Conservation (phyloP, 2,113 vertebrate genomes). For the Laterallus jamaicensis region DNA sequence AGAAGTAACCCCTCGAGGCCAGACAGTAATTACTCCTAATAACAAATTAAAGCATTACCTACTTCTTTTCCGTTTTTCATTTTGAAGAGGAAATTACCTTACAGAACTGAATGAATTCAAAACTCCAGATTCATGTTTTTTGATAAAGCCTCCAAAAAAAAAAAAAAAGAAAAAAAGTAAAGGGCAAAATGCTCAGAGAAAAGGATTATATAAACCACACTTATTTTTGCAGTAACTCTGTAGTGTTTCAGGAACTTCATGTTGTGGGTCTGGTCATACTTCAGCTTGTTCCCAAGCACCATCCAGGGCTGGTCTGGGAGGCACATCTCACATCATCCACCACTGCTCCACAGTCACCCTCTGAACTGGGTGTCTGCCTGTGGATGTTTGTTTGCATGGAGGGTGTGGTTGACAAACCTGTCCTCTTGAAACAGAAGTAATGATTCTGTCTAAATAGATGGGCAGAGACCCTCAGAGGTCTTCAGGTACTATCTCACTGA, state of each 20-base stretch:
- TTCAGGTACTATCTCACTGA: not conserved
- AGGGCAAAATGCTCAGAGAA: not conserved
- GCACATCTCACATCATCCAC: not conserved
- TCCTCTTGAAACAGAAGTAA: not conserved
- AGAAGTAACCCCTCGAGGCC: slow-evolving; percentile 78
- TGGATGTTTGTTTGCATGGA: not conserved
- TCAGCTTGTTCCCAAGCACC: not conserved
- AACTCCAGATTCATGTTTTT: slow-evolving; percentile 47
- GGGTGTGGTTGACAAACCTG: not conserved
- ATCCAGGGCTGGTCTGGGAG: not conserved
- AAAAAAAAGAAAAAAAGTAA: not conserved
- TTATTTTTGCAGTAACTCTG: not conserved
- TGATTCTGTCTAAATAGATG: not conserved
- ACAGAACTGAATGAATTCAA: slow-evolving; percentile 69
- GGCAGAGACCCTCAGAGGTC: not conserved
- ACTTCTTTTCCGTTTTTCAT: slow-evolving; percentile 77
- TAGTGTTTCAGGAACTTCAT: not conserved
- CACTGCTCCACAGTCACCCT: rapidly evolving
- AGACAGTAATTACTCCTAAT: slow-evolving; percentile 86
- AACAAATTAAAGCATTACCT: slow-evolving; percentile 86
- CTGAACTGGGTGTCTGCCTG: not conserved
- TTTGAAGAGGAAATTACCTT: slow-evolving; percentile 80
- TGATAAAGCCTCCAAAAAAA: not conserved
- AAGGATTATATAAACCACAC: not conserved
- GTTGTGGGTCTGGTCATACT: not conserved